Evolutionary conservation across 2,797 vertebrate genomes (phyloP).

Genomic region (Crax fasciolata): DNA sequence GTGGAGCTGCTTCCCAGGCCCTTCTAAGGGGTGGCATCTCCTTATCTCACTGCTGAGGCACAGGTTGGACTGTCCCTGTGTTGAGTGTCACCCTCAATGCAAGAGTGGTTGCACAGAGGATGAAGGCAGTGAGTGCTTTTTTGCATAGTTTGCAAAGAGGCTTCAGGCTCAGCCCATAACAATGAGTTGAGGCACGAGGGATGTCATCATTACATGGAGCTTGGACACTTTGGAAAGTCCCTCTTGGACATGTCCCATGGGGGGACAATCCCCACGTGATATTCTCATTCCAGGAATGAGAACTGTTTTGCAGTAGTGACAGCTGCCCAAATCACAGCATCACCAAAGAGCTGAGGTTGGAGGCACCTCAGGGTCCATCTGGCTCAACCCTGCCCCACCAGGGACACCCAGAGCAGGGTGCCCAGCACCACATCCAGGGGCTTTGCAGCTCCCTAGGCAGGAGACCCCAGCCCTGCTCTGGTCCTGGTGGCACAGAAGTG

Average conservation of each 20-base stretch:
- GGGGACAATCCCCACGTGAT: not conserved
- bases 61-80: not conserved
- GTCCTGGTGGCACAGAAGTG: too few species aligned
- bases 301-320: not conserved
- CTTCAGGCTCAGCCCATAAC: not conserved
- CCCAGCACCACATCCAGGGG: too few species aligned
- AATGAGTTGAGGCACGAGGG: not conserved
- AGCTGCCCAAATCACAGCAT: not conserved
- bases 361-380: too few species aligned
- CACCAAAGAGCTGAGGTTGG: too few species aligned
- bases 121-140: not conserved
- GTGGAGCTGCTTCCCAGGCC: not conserved
- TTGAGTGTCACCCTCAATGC: fast-evolving
- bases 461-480: too few species aligned
- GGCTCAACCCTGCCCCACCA: too few species aligned
- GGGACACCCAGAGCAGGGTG: too few species aligned
- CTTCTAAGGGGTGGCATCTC: not conserved
- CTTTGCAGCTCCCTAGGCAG: too few species aligned
- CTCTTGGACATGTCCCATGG: fast-evolving
- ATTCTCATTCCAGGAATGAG: not conserved
- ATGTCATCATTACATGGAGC: not conserved
- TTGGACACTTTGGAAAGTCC: not conserved
- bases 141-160: not conserved
- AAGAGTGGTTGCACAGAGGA: not conserved
- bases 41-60: not conserved